Percentiles rank a stretch among this genome's conserved stretches.
phyloP scores from a whole-genome alignment of 2,113 vertebrate genomes.

The Ageneiosus marmoratus region DNA sequence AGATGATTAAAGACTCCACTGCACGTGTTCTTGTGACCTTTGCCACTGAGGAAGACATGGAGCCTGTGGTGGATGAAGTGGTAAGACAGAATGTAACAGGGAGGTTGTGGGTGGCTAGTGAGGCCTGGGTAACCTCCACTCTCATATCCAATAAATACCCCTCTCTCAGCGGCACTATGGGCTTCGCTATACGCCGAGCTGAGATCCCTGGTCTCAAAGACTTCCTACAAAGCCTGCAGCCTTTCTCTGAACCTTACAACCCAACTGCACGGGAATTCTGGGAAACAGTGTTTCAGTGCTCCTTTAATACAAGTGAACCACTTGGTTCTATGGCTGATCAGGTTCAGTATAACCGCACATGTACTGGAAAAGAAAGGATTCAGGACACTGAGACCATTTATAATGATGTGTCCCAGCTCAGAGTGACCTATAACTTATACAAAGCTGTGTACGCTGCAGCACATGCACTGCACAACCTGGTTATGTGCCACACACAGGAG shows the following conservation, averaged over 20 bases:
- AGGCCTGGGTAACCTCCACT: slow-evolving; percentile 62
- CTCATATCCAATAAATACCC: slow-evolving; percentile 51
- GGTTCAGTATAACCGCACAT: slow-evolving; percentile 43
- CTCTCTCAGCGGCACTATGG: slow-evolving; percentile 57
- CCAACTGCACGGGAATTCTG: slow-evolving; percentile 58
- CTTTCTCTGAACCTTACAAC: slow-evolving; percentile 52
- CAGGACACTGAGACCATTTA: slow-evolving; percentile 56
- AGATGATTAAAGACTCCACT: slow-evolving; percentile 53
- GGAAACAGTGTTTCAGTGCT: slow-evolving; percentile 60
- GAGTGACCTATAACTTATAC: slow-evolving; percentile 62
- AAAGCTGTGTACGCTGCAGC: slow-evolving; percentile 66
- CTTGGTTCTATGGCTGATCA: slow-evolving; percentile 38
- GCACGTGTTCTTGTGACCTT: slow-evolving; percentile 58
- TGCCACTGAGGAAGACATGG: slow-evolving; percentile 59
- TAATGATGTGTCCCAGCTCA: slow-evolving; percentile 62
- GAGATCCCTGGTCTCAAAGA: slow-evolving; percentile 50
- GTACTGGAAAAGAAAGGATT: slow-evolving; percentile 61
- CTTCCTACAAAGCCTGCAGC: slow-evolving; percentile 52
- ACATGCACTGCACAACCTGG: slow-evolving; percentile 60
- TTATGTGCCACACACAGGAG: slow-evolving; percentile 50
- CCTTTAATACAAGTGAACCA: slow-evolving; percentile 40
- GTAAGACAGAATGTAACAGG: slow-evolving; percentile 58
- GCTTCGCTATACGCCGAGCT: slow-evolving; percentile 56
- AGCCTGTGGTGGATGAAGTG: slow-evolving; percentile 59
- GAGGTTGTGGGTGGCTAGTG: slow-evolving; percentile 64